Percentiles rank a stretch among this genome's conserved stretches.
phyloP scores from a whole-genome alignment of 2,888 invertebrate species.

The Drosophila yooni region DNA sequence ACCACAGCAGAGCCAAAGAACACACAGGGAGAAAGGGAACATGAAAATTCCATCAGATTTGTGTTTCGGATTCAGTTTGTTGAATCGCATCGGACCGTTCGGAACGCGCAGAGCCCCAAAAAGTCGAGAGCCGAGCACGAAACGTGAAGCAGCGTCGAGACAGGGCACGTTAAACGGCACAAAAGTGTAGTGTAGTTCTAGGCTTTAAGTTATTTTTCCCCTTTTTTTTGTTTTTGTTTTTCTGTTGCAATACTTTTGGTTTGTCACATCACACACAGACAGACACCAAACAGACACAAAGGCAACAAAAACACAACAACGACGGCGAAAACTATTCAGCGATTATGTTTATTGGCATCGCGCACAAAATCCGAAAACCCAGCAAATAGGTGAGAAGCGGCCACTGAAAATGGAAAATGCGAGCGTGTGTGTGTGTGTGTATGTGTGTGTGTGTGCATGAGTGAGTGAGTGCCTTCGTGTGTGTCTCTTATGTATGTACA shows the following conservation, averaged over 20 bases:
- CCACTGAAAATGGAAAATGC: slow-evolving; percentile 24
- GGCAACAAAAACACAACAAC: neutral
- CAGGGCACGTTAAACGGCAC: slow-evolving; percentile 64
- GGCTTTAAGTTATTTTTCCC: slow-evolving; percentile 45
- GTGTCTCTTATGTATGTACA: slow-evolving; percentile 25
- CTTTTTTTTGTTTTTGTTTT: slow-evolving; percentile 16
- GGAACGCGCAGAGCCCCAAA: slow-evolving; percentile 57
- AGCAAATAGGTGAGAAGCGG: slow-evolving; percentile 68
- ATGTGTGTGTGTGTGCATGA: slow-evolving; percentile 15
- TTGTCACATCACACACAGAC: slow-evolving; percentile 8
- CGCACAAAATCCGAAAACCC: slow-evolving; percentile 56
- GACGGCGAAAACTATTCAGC: slow-evolving; percentile 17
- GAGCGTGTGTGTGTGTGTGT: neutral
- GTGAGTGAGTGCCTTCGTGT: slow-evolving; percentile 15
- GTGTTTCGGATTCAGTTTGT: slow-evolving; percentile 72
- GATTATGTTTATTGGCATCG: slow-evolving; percentile 69
- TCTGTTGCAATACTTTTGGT: slow-evolving; percentile 37
- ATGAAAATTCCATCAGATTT: slow-evolving; percentile 52
- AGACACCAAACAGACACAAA: neutral
- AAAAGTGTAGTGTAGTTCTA: slow-evolving; percentile 71
- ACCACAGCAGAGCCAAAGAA: slow-evolving; percentile 31
- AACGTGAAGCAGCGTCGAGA: slow-evolving; percentile 51
- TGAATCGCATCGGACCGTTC: slow-evolving; percentile 73
- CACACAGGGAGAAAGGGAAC: slow-evolving; percentile 8
- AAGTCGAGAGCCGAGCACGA: slow-evolving; percentile 29